phyloP scores from a whole-genome alignment of 1,140 invertebrate genomes.

The Drosophila lowei region DNA sequence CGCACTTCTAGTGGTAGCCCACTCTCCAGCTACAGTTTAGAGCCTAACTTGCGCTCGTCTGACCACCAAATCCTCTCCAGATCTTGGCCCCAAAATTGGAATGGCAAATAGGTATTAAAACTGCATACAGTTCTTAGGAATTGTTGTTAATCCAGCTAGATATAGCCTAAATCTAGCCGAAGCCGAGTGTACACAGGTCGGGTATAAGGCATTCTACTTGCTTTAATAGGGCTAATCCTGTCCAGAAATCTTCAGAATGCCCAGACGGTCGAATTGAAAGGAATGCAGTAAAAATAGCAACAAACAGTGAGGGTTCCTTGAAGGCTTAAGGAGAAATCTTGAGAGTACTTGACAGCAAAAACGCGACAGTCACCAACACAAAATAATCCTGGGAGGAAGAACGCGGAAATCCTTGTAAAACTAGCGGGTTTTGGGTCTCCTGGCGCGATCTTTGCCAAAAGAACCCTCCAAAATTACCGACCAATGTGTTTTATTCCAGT shows the following conservation, averaged over 20 bases:
- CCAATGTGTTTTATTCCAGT: neutral
- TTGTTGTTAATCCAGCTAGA: neutral
- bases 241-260: slow-evolving; percentile 49
- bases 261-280: neutral
- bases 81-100: neutral
- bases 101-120: neutral
- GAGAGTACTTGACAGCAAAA: neutral
- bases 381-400: slow-evolving; percentile 35
- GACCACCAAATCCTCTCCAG: slow-evolving; percentile 2
- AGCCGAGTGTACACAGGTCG: neutral
- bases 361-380: neutral
- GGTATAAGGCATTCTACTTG: no score
- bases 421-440: slow-evolving; percentile 3
- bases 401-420: slow-evolving; percentile 25
- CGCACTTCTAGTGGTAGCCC: no score
- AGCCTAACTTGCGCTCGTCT: no score
- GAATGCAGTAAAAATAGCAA: neutral
- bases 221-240: slow-evolving; percentile 42
- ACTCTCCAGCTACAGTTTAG: no score
- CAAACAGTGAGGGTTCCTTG: neutral
- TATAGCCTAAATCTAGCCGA: neutral
- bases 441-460: slow-evolving; percentile 14
- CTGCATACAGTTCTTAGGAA: neutral
- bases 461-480: slow-evolving; percentile 1
- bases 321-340: neutral